Evolutionary conservation across 1,140 invertebrate species (phyloP).

Genomic region (Meteorus sp.): DNA sequence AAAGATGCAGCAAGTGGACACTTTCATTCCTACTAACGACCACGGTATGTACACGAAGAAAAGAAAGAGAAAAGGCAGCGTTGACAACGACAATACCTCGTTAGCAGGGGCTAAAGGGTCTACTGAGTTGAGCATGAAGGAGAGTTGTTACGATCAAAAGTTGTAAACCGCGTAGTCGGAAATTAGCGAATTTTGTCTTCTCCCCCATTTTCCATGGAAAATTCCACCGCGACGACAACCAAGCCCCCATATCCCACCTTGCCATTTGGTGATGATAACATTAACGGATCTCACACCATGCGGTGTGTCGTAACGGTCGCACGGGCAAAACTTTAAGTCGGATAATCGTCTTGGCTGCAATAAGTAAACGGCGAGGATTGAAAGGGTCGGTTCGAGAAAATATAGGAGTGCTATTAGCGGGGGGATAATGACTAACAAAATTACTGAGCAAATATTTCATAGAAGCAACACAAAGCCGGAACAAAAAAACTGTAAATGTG

Average conservation of each 20-base stretch:
- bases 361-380: background rate
- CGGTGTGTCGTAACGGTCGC: background rate
- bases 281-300: background rate
- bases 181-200: constrained; percentile 1
- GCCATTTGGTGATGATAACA: constrained; percentile 3
- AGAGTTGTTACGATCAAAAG: background rate
- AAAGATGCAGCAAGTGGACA: background rate
- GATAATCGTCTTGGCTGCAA: background rate
- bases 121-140: background rate
- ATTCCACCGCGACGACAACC: background rate
- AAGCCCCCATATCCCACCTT: too few relatives aligned
- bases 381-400: too few relatives aligned
- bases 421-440: too few relatives aligned
- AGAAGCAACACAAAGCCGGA: too few relatives aligned
- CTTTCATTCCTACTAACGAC: constrained; percentile 4
- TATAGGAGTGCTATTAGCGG: too few relatives aligned
- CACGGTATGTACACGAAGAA: too few relatives aligned
- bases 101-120: too few relatives aligned
- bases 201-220: background rate
- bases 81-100: constrained; percentile 2
- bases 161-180: background rate
- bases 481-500: too few relatives aligned
- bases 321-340: constrained; percentile 7
- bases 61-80: background rate
- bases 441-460: too few relatives aligned